Conservation (phyloP, 2,797 vertebrate genomes). For the Amblyopsis hoosieri region DNA sequence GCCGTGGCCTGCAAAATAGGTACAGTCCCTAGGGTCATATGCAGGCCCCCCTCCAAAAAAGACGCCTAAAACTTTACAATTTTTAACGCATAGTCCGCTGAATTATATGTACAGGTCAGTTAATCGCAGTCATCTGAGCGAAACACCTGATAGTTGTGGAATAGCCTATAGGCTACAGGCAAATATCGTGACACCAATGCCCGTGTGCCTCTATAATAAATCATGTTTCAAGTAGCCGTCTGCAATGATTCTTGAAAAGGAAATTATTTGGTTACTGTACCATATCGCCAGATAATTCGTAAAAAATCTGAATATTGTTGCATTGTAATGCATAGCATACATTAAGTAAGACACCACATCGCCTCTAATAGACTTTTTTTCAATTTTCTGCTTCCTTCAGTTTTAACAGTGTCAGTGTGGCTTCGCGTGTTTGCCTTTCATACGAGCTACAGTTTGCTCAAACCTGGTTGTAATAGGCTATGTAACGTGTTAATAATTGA, state of each 20-base stretch:
- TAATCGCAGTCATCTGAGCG: constrained; percentile 14
- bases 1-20: constrained; percentile 62
- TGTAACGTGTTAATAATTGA: background rate
- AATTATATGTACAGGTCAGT: constrained; percentile 29
- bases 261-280: background rate
- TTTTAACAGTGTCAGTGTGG: constrained; percentile 26
- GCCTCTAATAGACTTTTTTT: background rate
- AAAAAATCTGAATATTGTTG: no score
- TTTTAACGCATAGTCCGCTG: constrained; percentile 15
- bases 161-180: constrained; percentile 12
- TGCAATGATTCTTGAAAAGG: background rate
- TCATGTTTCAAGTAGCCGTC: constrained; percentile 20
- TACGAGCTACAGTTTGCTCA: constrained; percentile 34
- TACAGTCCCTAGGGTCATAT: constrained; percentile 43
- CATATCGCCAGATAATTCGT: no score
- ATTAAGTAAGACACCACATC: background rate
- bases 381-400: constrained; percentile 29
- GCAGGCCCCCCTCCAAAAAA: constrained; percentile 47
- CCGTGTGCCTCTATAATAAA: constrained; percentile 40
- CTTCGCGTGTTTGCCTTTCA: constrained; percentile 36
- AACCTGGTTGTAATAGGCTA: constrained; percentile 27
- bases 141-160: constrained; percentile 15
- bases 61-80: constrained; percentile 50
- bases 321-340: no score
- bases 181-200: constrained; percentile 41